Conservation (phyloP, 2,888 invertebrate genomes). For the Drosophila robusta region DNA sequence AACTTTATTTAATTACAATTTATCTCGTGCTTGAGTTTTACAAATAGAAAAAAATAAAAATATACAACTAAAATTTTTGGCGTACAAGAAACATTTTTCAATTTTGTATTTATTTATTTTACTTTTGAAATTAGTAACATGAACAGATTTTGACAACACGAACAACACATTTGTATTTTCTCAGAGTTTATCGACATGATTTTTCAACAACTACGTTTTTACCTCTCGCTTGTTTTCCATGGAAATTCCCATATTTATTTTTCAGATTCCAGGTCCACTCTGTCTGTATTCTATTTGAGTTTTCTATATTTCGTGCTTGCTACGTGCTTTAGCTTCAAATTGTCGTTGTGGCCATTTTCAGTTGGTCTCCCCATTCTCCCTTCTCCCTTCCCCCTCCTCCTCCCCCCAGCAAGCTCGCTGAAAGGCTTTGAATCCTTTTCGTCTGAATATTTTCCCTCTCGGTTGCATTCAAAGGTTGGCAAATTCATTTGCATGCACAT, state of each 20-base stretch:
- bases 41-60: no score
- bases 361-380: neutral
- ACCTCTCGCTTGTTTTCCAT: no score
- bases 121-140: no score
- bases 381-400: no score
- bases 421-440: neutral
- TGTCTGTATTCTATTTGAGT: neutral
- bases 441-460: neutral
- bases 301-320: conserved; percentile 10
- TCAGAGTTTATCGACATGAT: no score
- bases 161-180: no score
- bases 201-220: neutral
- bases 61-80: no score
- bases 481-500: conserved; percentile 63
- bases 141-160: no score
- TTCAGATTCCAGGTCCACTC: neutral
- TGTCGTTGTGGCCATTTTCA: conserved; percentile 20
- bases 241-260: neutral
- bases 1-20: no score
- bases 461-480: conserved; percentile 31
- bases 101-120: no score
- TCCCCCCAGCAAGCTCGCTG: neutral
- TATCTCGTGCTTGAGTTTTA: no score
- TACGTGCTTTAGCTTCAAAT: conserved; percentile 39
- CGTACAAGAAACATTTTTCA: no score